Conservation (phyloP, 2,797 vertebrate genomes). For the Centropyge bicolor region DNA sequence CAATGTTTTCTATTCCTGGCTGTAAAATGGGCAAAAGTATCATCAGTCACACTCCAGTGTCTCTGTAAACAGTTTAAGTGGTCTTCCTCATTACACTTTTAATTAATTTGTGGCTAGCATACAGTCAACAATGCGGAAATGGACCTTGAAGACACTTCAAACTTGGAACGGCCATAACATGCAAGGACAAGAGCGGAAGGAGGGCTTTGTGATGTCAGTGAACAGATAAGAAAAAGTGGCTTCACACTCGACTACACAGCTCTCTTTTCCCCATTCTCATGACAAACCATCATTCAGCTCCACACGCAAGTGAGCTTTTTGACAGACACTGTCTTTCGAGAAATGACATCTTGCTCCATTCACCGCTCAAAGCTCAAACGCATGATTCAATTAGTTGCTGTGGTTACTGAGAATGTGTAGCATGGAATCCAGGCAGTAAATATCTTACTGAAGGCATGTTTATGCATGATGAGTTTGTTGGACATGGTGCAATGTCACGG, state of each 20-base stretch:
- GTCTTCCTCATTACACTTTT: slow-evolving; percentile 42
- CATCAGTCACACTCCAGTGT: slow-evolving; percentile 39
- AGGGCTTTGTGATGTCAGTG: slow-evolving; percentile 14
- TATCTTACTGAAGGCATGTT: slow-evolving; percentile 63
- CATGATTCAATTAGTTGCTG: slow-evolving; percentile 74
- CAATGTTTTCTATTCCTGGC: neutral
- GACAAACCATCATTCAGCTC: slow-evolving; percentile 62
- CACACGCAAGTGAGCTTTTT: slow-evolving; percentile 57
- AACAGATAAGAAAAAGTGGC: slow-evolving; percentile 32
- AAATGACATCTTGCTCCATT: slow-evolving; percentile 62
- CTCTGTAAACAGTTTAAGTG: slow-evolving; percentile 38
- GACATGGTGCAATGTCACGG: slow-evolving; percentile 60
- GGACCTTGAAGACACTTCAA: neutral
- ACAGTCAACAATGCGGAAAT: slow-evolving; percentile 21
- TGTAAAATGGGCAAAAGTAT: slow-evolving; percentile 41
- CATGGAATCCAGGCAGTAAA: slow-evolving; percentile 65
- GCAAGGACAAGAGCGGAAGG: neutral
- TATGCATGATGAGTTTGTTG: slow-evolving; percentile 72
- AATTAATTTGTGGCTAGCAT: slow-evolving; percentile 20
- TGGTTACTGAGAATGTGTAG: slow-evolving; percentile 68
- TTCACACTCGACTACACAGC: slow-evolving; percentile 36
- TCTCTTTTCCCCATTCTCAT: slow-evolving; percentile 37
- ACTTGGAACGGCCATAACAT: neutral
- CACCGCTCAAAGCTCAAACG: slow-evolving; percentile 53
- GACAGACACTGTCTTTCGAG: slow-evolving; percentile 63